phyloP scores from a whole-genome alignment of 1,140 invertebrate genomes.

The Chrysopa pallens region DNA sequence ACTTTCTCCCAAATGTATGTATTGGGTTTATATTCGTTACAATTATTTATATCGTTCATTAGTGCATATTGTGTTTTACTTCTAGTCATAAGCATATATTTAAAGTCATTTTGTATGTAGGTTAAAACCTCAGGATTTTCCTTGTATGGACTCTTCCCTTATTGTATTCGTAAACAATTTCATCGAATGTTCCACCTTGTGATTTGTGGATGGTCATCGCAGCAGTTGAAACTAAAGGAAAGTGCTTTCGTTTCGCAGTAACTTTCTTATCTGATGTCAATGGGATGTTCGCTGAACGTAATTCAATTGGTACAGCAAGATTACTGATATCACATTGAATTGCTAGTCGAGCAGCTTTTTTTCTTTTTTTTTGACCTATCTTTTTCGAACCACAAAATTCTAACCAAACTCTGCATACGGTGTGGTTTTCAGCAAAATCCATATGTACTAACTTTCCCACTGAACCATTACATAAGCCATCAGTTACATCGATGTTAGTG shows the following conservation, averaged over 20 bases:
- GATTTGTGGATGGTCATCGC: constrained; percentile 11
- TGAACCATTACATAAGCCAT: constrained; percentile 20
- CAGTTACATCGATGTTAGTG: constrained; percentile 18
- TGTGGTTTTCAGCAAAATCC: constrained; percentile 10
- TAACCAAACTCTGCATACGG: constrained; percentile 3
- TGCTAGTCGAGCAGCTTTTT: no score
- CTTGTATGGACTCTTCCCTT: no score
- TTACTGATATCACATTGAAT: no score
- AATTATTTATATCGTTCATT: no score
- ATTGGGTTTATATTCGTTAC: no score
- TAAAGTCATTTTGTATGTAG: no score
- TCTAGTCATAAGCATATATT: no score
- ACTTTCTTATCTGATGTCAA: constrained; percentile 15
- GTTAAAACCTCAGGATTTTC: no score
- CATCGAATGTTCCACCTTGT: constrained; percentile 8
- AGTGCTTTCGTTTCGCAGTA: constrained; percentile 14
- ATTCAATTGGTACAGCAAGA: constrained; percentile 1
- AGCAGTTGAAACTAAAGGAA: constrained; percentile 14
- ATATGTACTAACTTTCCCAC: constrained; percentile 16
- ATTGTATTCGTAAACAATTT: constrained; percentile 12
- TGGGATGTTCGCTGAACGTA: constrained; percentile 12
- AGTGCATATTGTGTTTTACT: no score
- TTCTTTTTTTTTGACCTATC: no score
- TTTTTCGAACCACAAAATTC: no score
- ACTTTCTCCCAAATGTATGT: no score